Evolutionary conservation across 2,797 vertebrate genomes (phyloP).

Genomic region (Pachyuromys duprasi): DNA sequence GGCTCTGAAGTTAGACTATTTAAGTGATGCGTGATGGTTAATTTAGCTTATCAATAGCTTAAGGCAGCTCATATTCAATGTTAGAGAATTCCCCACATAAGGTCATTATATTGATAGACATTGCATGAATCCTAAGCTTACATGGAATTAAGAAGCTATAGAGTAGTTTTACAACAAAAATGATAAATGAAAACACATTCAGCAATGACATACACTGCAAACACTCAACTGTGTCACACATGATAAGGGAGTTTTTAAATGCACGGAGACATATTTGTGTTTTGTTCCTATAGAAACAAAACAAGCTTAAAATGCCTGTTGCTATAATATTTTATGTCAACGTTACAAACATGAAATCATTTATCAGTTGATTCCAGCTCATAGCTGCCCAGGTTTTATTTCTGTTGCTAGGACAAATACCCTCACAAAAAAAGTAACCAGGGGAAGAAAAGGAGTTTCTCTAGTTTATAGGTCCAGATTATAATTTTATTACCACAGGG

Average conservation of each 20-base stretch:
- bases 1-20: not conserved
- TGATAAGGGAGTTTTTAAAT: slow-evolving; percentile 41
- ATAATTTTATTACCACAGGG: not conserved
- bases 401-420: not conserved
- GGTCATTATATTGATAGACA: not conserved
- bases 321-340: slow-evolving; percentile 28
- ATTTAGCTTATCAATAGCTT: slow-evolving; percentile 24
- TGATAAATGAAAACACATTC: not conserved
- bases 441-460: not conserved
- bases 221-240: not conserved
- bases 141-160: slow-evolving; percentile 1
- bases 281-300: slow-evolving; percentile 53
- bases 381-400: not conserved
- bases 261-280: not conserved
- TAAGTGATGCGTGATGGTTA: not conserved
- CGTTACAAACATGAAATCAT: slow-evolving; percentile 19
- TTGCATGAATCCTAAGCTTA: slow-evolving; percentile 25
- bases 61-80: not conserved
- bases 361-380: slow-evolving; percentile 42
- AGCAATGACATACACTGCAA: not conserved
- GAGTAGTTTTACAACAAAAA: not conserved
- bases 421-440: not conserved
- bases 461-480: not conserved
- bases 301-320: not conserved
- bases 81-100: not conserved